Base-by-base conservation (phyloP, 2,888 invertebrate genomes). In the Phaonia tiefii region DNA sequence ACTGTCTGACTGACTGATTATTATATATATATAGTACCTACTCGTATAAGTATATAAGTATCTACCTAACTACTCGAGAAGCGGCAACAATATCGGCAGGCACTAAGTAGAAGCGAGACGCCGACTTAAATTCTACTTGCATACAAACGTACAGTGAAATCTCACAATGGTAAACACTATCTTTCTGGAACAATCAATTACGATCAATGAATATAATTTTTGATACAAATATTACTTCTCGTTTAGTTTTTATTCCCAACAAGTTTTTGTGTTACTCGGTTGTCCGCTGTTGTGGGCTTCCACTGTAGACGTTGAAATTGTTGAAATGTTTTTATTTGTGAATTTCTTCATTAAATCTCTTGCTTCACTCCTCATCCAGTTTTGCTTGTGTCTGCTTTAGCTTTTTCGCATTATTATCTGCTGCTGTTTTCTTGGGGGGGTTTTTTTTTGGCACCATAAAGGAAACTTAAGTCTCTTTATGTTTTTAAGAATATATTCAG, bases 391-490 rank as follows among this genome's bases (percentile, higher is more conserved):
- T 25, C 22, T 8, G 25, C 44, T 8, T 10, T 8, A 26, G 22
- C 51, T 63, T 75, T 39, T 42, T 13, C n/a, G 42, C 42, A 54
- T 39, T 51, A 54, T 39, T 51, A 25, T 17, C 20, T 44, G 22
- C 5, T 60, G 17, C 70, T 60, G 15, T 37, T 44, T 44, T n/a
- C n/a, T n/a, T n/a, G n/a, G n/a, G n/a, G n/a, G n/a, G 11, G 49
- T 63, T 56, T 49, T 22, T 67, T 51, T 25, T 74, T 75, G 73
- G 54, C 73, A 72, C 70, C 79, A 75, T 70, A 11, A 82, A 77
- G 83, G 84, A 87, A 84, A 87, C 86, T 85, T 42, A 72, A 56
- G 22, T 54, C 39, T 70, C n/a, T 60, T 75, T 74, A 31, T 31
- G 31, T 44, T 79, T 84, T 75, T 85, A 72, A 44, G 51, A 75